A percentile compares a stretch with the other conserved stretches of the same genome.
Conservation (phyloP, 2,797 vertebrate species). For the Vireo griseus region DNA sequence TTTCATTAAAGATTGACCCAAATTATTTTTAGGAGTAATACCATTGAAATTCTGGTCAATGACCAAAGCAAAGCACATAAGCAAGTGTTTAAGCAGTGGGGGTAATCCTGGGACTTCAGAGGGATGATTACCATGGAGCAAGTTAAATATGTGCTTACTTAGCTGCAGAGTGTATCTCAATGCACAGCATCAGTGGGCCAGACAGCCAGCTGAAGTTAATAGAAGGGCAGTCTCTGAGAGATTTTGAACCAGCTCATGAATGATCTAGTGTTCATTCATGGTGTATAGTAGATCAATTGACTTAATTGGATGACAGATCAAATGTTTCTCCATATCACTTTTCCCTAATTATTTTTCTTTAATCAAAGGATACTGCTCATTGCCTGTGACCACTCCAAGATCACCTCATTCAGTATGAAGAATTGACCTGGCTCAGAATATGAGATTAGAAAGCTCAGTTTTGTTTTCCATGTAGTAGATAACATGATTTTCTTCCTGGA, state of each 20-base stretch:
- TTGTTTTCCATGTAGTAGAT: neutral
- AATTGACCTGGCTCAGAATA: neutral
- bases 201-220: neutral
- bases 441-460: neutral
- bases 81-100: neutral
- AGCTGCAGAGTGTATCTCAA: neutral
- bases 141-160: neutral
- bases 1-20: neutral
- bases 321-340: neutral
- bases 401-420: neutral
- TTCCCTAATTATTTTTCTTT: neutral
- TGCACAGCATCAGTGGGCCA: neutral
- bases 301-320: neutral
- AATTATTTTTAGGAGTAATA: neutral
- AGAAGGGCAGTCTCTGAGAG: neutral
- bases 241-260: neutral
- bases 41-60: neutral
- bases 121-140: neutral
- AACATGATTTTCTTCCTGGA: neutral
- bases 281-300: neutral
- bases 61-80: neutral
- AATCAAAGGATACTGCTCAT: neutral
- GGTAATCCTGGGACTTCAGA: neutral
- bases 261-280: neutral
- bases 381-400: neutral